Conservation (phyloP, 2,113 vertebrate genomes). For the Heteronetta atricapilla region DNA sequence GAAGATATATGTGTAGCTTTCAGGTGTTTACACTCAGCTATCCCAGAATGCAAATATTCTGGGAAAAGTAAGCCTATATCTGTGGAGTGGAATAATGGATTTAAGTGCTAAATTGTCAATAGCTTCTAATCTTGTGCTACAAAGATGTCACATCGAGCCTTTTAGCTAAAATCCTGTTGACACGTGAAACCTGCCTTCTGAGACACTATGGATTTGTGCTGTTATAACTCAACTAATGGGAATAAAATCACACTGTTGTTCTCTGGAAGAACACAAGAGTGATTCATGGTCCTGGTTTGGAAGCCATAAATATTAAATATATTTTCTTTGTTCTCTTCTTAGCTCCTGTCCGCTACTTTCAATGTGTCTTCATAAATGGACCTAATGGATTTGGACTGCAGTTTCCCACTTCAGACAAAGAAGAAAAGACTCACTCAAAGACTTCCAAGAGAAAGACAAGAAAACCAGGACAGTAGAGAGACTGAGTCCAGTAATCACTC, state of each 20-base stretch:
- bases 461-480: conserved; percentile 69
- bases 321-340: conserved; percentile 32
- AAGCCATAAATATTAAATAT: neutral
- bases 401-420: conserved; percentile 68
- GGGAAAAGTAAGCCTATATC: neutral
- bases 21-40: neutral
- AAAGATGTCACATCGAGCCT: neutral
- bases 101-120: neutral
- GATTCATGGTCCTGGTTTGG: neutral
- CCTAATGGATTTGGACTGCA: conserved; percentile 80
- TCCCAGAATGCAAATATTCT: neutral
- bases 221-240: neutral
- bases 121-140: neutral
- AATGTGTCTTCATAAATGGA: conserved; percentile 80
- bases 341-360: conserved; percentile 83
- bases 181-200: neutral
- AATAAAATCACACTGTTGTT: neutral
- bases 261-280: neutral
- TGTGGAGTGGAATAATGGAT: neutral
- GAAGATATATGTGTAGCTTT: neutral
- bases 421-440: conserved; percentile 62
- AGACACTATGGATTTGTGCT: neutral
- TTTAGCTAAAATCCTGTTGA: neutral
- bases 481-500: neutral
- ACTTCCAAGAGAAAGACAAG: conserved; percentile 70